These are phyloP conservation scores for Ovibos moschatus DNA, from an alignment of 2,113 vertebrate genomes.

Conservation along the genomic window DNA sequence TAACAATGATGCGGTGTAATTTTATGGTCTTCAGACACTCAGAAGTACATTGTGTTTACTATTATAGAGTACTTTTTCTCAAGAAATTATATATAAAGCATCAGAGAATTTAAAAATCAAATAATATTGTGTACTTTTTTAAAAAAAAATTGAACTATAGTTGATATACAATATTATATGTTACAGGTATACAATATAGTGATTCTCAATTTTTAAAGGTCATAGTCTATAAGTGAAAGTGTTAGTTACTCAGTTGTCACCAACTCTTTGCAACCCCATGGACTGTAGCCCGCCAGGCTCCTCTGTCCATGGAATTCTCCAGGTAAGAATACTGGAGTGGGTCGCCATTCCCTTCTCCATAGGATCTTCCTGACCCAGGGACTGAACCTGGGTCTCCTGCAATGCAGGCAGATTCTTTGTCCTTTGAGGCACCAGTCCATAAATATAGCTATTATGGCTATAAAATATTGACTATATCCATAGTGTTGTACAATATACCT, in stretches of 20 bases:
- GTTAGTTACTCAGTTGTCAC: neutral
- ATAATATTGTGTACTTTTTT: neutral
- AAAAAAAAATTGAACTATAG: neutral
- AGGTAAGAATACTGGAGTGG: neutral
- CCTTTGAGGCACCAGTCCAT: neutral
- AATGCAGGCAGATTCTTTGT: neutral
- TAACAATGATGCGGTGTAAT: neutral
- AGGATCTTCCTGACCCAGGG: neutral
- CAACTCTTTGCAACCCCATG: neutral
- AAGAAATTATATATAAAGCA: neutral
- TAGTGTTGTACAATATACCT: neutral
- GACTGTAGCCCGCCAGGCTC: neutral
- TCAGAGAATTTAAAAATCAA: neutral
- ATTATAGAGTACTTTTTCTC: neutral
- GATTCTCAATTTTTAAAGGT: neutral
- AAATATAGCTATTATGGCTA: neutral
- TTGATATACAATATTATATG: neutral
- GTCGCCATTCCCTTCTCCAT: neutral
- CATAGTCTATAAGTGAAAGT: neutral
- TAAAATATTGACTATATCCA: neutral
- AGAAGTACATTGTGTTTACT: neutral
- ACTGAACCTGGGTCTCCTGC: neutral
- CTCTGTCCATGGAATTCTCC: neutral
- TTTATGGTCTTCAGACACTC: neutral
- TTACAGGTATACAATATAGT: neutral